Base-by-base conservation (phyloP, 2,888 invertebrate genomes). In the Cephalotes varians region DNA sequence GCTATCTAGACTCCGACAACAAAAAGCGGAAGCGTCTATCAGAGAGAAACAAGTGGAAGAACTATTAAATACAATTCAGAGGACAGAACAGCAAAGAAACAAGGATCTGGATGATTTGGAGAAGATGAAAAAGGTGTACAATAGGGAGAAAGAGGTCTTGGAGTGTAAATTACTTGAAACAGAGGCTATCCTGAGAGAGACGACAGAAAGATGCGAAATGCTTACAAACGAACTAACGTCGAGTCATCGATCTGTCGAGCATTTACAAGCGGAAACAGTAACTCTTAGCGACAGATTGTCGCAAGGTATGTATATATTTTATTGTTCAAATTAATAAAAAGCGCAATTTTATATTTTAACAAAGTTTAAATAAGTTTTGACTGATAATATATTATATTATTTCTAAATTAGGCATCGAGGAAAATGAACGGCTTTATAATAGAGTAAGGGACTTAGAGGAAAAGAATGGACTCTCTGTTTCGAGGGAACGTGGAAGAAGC, bases 31-130 rank as follows among this genome's bases (percentile, higher is more conserved):
- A 90, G 96, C 97, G 71, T 95, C 96, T 71, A 95, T 96, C 85
- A 95, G 97, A 86, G 97, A 98, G 92, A 96, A 96, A 90, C 96
- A 97, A 93, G 96, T 98, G 95, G 97, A 98, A 88, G 98, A 98
- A 90, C 95, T 98, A 86, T 95, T 98, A 58, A 96, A 95, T 60
- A 96, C 96, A n/a, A 95, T 98, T 82, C 97, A 98, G 92, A 96
- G 96, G 91, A 97, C 97, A 85, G 98, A 98, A 93, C 96, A 97
- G 88, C 97, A 98, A 94, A 94, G 97, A 77, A 96, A 96, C 84
- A 95, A 96, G 87, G 97, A 97, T 93, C 95, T 96, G 79, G 97
- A 97, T 92, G 96, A 96, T 87, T 93, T 96, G 85, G 96, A 96
- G 87, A 95, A 96, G 49, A 95, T 96, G 84, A 96, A 96, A 91